Percentiles rank a stretch among this genome's conserved stretches.
These are phyloP conservation scores for Cantharis nigra DNA, from an alignment of 2,888 invertebrate species.

Conservation along the genomic window DNA sequence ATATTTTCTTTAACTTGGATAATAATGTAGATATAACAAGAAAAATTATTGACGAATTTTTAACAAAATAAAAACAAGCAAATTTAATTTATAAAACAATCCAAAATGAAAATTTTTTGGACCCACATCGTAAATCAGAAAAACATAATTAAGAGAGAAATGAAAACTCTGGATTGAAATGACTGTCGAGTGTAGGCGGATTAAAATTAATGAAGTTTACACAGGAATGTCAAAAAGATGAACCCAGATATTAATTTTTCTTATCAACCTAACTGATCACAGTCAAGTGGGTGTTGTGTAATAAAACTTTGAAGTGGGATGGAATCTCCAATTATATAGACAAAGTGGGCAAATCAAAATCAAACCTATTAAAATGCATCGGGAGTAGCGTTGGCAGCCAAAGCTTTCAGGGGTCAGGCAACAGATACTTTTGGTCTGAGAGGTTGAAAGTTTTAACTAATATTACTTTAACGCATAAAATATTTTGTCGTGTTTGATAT, in stretches of 20 bases:
- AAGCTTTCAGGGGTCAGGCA: not conserved
- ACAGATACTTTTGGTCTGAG: not conserved
- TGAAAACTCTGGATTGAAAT: not conserved
- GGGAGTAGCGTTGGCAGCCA: not conserved
- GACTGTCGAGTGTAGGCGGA: not conserved
- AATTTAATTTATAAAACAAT: not conserved
- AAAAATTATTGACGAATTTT: not conserved
- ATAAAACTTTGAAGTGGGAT: not conserved
- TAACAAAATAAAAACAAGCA: not conserved
- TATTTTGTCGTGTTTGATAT: not conserved
- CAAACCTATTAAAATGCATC: not conserved
- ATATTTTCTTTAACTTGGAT: not conserved
- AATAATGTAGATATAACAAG: not conserved
- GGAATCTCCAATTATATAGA: not conserved
- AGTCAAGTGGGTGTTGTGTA: not conserved
- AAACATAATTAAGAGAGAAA: not conserved
- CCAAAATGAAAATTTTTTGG: not conserved
- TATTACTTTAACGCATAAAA: not conserved
- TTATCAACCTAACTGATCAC: not conserved
- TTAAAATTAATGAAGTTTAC: not conserved
- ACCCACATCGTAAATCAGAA: not conserved
- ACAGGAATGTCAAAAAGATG: not conserved
- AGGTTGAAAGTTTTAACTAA: not conserved
- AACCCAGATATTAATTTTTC: not conserved
- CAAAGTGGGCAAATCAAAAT: not conserved